Conservation (phyloP, 2,888 invertebrate species). For the Pherbina coryleti region DNA sequence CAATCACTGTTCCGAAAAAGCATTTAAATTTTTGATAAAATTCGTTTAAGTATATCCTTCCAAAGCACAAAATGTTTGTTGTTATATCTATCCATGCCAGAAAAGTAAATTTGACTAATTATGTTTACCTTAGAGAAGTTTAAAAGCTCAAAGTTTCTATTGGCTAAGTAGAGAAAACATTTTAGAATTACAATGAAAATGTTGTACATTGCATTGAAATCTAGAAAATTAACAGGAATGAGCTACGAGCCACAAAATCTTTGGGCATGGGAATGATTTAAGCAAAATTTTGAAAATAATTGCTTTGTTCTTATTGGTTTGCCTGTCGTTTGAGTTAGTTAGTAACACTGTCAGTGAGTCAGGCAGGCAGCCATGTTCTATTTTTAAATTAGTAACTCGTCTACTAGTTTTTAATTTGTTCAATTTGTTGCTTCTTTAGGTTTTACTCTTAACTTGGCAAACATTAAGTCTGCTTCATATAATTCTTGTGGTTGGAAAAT, state of each 20-base stretch:
- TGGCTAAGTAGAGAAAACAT: too few species aligned
- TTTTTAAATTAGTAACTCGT: conserved; percentile 28
- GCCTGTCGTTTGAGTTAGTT: neutral
- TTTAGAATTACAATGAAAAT: too few species aligned
- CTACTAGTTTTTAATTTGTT: conserved; percentile 48
- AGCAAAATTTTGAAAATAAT: neutral
- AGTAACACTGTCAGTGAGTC: neutral
- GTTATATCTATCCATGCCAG: too few species aligned
- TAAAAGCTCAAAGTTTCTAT: too few species aligned
- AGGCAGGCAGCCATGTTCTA: neutral
- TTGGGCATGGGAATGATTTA: neutral
- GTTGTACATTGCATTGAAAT: neutral
- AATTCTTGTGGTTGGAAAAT: too few species aligned
- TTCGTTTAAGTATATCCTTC: too few species aligned
- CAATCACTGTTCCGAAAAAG: too few species aligned
- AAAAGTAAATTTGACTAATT: too few species aligned
- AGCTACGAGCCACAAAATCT: neutral
- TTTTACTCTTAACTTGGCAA: conserved; percentile 17
- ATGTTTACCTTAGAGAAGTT: too few species aligned
- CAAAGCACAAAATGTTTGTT: too few species aligned
- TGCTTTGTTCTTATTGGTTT: neutral
- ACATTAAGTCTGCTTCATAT: neutral
- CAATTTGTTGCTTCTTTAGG: conserved; percentile 45
- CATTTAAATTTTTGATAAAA: too few species aligned
- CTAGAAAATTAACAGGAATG: neutral